Conservation (phyloP, 2,113 vertebrate genomes). For the Cyanoramphus novaezelandiae region DNA sequence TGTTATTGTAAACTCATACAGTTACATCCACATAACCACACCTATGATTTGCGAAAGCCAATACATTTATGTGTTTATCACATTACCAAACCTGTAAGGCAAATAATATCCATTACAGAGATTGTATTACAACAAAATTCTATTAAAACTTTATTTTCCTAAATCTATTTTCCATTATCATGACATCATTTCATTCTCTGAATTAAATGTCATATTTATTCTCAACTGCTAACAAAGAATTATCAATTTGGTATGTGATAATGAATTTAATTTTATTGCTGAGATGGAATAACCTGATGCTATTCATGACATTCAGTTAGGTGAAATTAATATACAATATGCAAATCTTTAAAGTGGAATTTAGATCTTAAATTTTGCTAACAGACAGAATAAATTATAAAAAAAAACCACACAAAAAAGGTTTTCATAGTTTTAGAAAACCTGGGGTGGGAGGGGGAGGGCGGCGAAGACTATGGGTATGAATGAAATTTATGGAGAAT, state of each 20-base stretch:
- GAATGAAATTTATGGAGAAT: neutral
- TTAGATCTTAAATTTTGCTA: neutral
- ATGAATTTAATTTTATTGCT: conserved; percentile 13
- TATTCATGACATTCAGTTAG: neutral
- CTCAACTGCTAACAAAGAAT: neutral
- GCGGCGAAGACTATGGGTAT: neutral
- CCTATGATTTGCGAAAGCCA: too few relatives aligned
- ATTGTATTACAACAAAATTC: neutral
- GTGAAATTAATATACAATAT: neutral
- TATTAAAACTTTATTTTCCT: neutral
- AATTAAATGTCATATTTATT: neutral
- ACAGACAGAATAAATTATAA: neutral
- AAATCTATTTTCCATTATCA: conserved; percentile 9
- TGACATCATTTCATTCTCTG: neutral
- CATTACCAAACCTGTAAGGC: neutral
- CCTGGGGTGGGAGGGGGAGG: too few relatives aligned
- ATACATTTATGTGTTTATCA: too few relatives aligned
- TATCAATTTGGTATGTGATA: neutral
- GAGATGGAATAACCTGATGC: neutral
- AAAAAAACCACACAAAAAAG: too few relatives aligned
- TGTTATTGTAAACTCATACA: too few relatives aligned
- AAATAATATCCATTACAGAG: neutral
- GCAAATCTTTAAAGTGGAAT: neutral
- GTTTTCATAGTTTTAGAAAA: neutral
- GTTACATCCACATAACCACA: too few relatives aligned